Evolutionary conservation across 2,888 invertebrate genomes (phyloP), one percentile per base, ranked within the genome.

Genomic region (Imbricaverruca yamaguchii): DNA sequence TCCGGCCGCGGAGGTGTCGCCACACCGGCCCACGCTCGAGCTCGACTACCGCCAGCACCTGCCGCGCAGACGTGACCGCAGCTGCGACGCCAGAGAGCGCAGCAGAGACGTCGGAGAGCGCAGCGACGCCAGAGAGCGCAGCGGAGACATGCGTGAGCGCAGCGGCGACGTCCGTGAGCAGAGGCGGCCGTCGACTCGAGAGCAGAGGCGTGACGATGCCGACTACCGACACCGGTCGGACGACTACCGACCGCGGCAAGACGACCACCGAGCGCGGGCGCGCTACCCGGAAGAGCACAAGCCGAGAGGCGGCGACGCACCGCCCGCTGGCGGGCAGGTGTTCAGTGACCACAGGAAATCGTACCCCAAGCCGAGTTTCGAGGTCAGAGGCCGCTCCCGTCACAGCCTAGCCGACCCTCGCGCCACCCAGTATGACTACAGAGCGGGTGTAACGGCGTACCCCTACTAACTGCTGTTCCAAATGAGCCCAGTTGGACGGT

Each of bases 31-130:
- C 18, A 11, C 74, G 21, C 74, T 74, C 21, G 21, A 74, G 74
- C 53, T 74, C 53, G 74, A 74, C 74, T 74, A 74, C 74, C 74
- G 74, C 2, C 74, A 55, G 53, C 13, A 74, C 53, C 74, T 55
- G 53, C 53, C 53, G 21, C 74, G 74, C 18, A 53, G 55, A 18
- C 74, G 74, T 9, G 74, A 74, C 21, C 74, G 74, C 74, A 74
- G 74, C 74, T 74, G 74, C 11, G 74, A 74, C 74, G 53, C 55
- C 39, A 25, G 69, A 3, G 69, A 69, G 59, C 59, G 59, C 59
- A 15, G 12, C 59, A 15, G 59, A 11, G 59, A 39, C 69, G 69
- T 69, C 39, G 39, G 55, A 1, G 74, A 74, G 53, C 55, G 18
- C 53, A 53, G 74, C n/a, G n/a, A 39, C 69, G 69, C 39, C 39